These are phyloP conservation scores for Acanthornis magna DNA, from an alignment of 2,797 vertebrate genomes.

Conservation along the genomic window DNA sequence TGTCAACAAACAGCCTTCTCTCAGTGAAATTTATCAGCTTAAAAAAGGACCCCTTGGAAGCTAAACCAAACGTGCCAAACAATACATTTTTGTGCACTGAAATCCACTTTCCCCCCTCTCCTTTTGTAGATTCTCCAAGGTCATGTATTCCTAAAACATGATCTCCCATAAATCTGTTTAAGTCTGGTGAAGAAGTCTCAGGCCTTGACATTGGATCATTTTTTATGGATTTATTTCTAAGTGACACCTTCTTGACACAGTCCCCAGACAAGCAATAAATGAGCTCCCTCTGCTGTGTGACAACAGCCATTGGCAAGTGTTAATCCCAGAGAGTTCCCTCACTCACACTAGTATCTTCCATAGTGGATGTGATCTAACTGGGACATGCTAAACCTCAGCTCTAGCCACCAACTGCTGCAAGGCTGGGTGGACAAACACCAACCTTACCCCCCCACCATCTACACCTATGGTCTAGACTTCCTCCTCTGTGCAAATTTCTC, in stretches of 20 bases:
- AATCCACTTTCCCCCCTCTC: neutral
- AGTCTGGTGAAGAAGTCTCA: neutral
- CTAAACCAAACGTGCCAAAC: neutral
- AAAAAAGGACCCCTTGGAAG: neutral
- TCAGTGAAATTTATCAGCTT: neutral
- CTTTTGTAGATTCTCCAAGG: neutral
- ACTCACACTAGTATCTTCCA: neutral
- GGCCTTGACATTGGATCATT: neutral
- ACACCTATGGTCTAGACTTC: neutral
- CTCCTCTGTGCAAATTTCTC: neutral
- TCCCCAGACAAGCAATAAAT: neutral
- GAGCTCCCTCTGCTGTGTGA: constrained; percentile 49
- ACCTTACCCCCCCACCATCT: neutral
- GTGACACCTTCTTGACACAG: neutral
- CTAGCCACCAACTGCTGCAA: neutral
- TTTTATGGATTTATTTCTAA: neutral
- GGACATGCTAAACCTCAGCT: neutral
- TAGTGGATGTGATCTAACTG: neutral
- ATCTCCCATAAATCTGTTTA: neutral
- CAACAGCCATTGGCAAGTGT: neutral
- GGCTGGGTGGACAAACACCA: neutral
- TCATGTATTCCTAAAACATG: neutral
- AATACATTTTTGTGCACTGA: neutral
- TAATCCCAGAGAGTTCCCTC: neutral
- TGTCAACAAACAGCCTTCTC: neutral